Evolutionary conservation across 2,888 invertebrate species (phyloP), one percentile per base, ranked within the genome.

Genomic region (Prosopocoilus inquinatus): DNA sequence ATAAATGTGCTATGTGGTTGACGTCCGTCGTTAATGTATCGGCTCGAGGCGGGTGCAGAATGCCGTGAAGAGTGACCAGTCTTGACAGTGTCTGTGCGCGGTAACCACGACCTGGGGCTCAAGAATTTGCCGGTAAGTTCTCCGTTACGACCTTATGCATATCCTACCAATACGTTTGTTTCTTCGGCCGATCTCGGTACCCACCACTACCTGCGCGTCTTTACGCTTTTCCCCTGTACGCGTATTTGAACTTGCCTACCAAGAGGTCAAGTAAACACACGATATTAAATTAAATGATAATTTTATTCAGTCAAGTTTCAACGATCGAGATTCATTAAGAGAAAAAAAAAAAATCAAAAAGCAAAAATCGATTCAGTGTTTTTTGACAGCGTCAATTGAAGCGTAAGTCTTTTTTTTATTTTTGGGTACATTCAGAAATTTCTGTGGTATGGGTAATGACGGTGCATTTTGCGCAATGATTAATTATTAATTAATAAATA

Each of bases 1-100:
- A 51, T 63, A 61, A 60, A 57, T 53, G 60, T 60, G 62, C 57
- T 57, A 61, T 57, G 61, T 57, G 50, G 53, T 58, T 57, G 20
- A 28, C 20, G 20, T 41, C 41, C n/a, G 39, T 41, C 41, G 41
- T 16, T 16, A 41, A 41, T 41, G 15, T 41, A 41, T 41, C 12
- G 41, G 16, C 41, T 11, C 16, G 9, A 41, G 16, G 16, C 41
- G 13, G 16, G 41, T 41, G 16, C 41, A 41, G 56, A 60, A 52
- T 60, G 46, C 52, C 53, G 60, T 58, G 38, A 55, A 33, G 45
- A 39, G 34, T 39, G n/a, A 49, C 20, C 38, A 39, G 57, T 47
- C 54, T 46, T 41, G 41, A 41, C 12, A 41, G 13, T 41, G 41
- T 41, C 15, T 35, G 56, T 46, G 48, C 47, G 50, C 50, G 53